Evolutionary conservation across 2,113 vertebrate species (phyloP).

Genomic region (Oryzias celebensis): DNA sequence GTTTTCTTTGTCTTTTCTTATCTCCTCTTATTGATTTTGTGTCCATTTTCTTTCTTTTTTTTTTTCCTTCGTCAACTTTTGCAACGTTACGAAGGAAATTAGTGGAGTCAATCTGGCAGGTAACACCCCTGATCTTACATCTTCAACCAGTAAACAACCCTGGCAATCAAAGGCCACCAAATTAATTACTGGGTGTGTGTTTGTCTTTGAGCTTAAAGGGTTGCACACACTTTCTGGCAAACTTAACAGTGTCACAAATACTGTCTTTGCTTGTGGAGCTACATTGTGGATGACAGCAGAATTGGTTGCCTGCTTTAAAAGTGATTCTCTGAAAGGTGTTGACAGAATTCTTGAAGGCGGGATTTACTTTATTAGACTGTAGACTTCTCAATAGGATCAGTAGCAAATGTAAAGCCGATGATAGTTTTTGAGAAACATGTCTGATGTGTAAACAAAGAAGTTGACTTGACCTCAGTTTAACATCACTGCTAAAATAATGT

Average conservation of each 20-base stretch:
- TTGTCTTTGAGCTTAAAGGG: conserved; percentile 18
- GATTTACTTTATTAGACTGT: background rate
- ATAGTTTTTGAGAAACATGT: too few relatives aligned
- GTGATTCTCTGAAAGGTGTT: background rate
- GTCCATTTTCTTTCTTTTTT: background rate
- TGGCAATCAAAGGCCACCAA: conserved; percentile 64
- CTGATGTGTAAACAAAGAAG: too few relatives aligned
- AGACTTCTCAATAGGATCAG: background rate
- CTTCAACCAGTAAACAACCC: conserved; percentile 65
- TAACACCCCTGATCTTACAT: conserved; percentile 61
- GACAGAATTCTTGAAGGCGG: background rate
- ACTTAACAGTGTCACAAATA: conserved; percentile 1
- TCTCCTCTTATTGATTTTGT: background rate
- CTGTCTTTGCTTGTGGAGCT: background rate
- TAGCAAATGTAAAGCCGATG: too few relatives aligned
- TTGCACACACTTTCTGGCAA: conserved; percentile 4
- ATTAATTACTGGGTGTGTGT: conserved; percentile 50
- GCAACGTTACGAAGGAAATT: conserved; percentile 2
- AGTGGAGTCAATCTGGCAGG: conserved; percentile 52
- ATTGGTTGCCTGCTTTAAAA: background rate
- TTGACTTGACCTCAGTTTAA: too few relatives aligned
- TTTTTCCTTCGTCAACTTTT: background rate
- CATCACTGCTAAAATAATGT: too few relatives aligned
- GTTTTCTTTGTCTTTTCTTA: background rate
- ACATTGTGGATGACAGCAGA: background rate